phyloP scores from a whole-genome alignment of 2,113 vertebrate genomes.

The Pipra filicauda region DNA sequence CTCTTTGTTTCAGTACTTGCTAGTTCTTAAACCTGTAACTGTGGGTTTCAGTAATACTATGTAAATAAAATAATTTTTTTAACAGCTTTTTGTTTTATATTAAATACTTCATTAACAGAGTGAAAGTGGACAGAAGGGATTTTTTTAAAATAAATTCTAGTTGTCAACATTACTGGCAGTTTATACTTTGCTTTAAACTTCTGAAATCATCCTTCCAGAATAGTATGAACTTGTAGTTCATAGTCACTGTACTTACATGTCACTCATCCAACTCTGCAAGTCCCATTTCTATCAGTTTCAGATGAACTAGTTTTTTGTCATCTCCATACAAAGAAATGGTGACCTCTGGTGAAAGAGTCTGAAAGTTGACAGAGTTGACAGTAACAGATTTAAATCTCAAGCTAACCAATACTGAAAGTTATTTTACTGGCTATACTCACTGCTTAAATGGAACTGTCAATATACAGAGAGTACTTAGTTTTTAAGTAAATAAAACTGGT shows the following conservation, averaged over 20 bases:
- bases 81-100: not conserved
- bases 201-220: not conserved
- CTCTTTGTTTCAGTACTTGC: not conserved
- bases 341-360: constrained; percentile 79
- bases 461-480: not conserved
- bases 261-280: constrained; percentile 79
- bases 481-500: not conserved
- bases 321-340: constrained; percentile 80
- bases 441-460: not conserved
- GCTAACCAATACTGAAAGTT: not conserved
- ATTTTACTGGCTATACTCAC: not conserved
- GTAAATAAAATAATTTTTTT: not conserved
- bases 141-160: not conserved
- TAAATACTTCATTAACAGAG: not conserved
- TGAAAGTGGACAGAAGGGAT: not conserved
- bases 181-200: not conserved
- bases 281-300: constrained; percentile 81
- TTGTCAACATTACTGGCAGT: not conserved
- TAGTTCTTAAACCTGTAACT: not conserved
- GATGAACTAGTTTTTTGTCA: constrained; percentile 73
- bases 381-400: not conserved
- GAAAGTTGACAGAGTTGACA: not conserved
- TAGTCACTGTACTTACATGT: constrained; percentile 30
- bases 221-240: not conserved
- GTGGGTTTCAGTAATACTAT: not conserved